phyloP scores from a whole-genome alignment of 2,797 vertebrate species.

The Ispidina lecontei region DNA sequence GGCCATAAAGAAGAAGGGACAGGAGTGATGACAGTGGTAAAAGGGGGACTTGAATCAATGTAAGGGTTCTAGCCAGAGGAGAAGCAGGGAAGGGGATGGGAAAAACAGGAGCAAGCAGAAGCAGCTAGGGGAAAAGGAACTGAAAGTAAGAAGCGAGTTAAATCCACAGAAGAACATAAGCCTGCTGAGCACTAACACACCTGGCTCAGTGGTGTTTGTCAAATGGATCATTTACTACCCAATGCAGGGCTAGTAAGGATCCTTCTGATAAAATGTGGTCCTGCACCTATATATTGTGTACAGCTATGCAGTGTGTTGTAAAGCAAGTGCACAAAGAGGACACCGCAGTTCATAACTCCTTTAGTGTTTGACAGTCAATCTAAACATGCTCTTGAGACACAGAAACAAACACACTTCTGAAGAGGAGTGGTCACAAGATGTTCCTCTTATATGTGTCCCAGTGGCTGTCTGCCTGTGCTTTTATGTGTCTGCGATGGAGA shows the following conservation, averaged over 20 bases:
- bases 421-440: background rate
- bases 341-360: background rate
- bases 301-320: background rate
- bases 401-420: background rate
- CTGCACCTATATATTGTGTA: background rate
- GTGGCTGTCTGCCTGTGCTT: background rate
- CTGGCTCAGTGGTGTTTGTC: rapidly evolving
- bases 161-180: background rate
- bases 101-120: background rate
- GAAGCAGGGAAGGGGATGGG: background rate
- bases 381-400: background rate
- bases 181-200: rapidly evolving
- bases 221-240: background rate
- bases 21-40: background rate
- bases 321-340: background rate
- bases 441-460: background rate
- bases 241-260: rapidly evolving
- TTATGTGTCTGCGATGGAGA: background rate
- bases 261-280: background rate
- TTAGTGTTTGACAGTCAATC: background rate
- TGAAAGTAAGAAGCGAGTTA: background rate
- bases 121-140: background rate
- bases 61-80: background rate
- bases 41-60: background rate
- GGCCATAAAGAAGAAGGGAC: background rate